Conservation (phyloP, 2,797 vertebrate genomes). For the Loris lydekkerianus region DNA sequence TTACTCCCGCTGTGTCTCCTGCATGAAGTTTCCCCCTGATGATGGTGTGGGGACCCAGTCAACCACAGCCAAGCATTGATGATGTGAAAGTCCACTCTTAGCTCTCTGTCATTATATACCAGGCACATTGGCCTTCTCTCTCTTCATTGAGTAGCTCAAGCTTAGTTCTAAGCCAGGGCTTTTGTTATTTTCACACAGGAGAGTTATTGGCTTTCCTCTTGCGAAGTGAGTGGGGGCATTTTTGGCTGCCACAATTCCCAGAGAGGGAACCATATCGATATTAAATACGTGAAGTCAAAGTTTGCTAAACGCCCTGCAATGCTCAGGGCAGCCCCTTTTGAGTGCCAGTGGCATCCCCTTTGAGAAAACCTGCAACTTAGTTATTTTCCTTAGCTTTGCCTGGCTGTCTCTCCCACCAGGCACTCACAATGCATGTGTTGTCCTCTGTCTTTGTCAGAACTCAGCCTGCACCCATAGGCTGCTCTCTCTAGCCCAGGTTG, state of each 20-base stretch:
- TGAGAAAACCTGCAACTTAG: background rate
- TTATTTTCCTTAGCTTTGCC: background rate
- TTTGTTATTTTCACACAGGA: background rate
- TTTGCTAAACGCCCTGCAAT: background rate
- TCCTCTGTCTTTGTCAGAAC: background rate
- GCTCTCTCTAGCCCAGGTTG: background rate
- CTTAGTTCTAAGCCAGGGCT: background rate
- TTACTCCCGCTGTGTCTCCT: background rate
- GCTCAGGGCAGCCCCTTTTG: background rate
- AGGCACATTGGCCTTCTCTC: background rate
- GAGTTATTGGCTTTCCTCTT: background rate
- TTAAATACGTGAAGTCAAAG: background rate
- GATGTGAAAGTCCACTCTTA: background rate
- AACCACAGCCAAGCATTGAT: too few species aligned
- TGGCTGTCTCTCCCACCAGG: background rate
- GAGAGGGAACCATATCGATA: background rate
- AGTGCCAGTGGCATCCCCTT: background rate
- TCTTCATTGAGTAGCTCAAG: background rate
- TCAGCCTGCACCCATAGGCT: background rate
- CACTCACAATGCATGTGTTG: rapidly evolving
- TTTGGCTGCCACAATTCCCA: background rate
- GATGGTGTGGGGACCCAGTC: background rate
- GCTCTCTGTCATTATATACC: background rate
- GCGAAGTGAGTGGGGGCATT: background rate
- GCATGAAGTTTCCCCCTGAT: background rate